Evolutionary conservation across 2,888 invertebrate genomes (phyloP).

Genomic region (Tenodera sinensis): DNA sequence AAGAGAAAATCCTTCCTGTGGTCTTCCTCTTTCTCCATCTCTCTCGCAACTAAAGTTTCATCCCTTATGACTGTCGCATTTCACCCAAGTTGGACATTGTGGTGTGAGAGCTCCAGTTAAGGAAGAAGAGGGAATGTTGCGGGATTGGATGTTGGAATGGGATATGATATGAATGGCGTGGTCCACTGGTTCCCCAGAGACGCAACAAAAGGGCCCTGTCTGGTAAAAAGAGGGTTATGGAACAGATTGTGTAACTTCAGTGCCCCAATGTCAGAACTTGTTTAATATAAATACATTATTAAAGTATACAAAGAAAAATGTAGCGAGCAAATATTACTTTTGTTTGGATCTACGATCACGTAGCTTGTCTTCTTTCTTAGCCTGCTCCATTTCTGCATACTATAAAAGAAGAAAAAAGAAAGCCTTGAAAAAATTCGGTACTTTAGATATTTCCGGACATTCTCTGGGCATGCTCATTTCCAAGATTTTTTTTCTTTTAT

Average conservation of each 20-base stretch:
- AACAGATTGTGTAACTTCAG: not conserved
- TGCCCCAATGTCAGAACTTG: not conserved
- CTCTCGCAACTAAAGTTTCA: not conserved
- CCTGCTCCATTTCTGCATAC: not conserved
- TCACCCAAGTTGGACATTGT: conserved; percentile 4
- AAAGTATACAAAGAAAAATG: not conserved
- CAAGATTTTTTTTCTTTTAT: not conserved
- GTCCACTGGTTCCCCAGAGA: not conserved
- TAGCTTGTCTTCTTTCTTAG: not conserved
- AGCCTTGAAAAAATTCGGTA: not conserved
- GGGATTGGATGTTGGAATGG: not conserved
- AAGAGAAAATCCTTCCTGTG: conserved; percentile 7
- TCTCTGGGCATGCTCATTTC: not conserved
- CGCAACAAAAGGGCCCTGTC: not conserved
- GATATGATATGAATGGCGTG: not conserved
- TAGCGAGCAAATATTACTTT: not conserved
- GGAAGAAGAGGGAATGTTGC: not conserved
- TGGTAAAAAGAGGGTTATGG: not conserved
- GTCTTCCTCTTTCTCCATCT: not conserved
- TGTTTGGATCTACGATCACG: not conserved
- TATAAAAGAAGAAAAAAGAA: not conserved
- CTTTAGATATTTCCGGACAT: not conserved
- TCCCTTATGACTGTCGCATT: conserved; percentile 6
- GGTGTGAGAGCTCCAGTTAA: not conserved
- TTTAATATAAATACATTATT: conserved; percentile 3